Evolutionary conservation across 2,888 invertebrate species (phyloP).

Genomic region (Drosophila nr. fundita): DNA sequence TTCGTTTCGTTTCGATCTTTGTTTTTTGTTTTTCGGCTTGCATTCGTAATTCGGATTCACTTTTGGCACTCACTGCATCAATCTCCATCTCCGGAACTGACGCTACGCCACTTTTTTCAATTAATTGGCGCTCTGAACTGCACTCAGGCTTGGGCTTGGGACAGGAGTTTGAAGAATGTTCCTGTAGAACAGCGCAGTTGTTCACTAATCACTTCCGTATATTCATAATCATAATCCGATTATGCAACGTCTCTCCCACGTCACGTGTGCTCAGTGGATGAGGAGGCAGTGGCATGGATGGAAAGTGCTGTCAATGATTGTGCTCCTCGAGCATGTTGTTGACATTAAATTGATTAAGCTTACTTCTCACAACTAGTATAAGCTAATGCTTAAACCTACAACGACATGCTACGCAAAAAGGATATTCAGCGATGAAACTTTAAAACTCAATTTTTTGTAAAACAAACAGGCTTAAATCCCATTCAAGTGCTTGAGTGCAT

Average conservation of each 20-base stretch:
- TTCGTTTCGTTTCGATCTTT: neutral
- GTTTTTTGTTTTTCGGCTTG: conserved; percentile 43
- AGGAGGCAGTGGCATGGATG: neutral
- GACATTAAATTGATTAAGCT: conserved; percentile 60
- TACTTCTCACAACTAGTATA: conserved; percentile 38
- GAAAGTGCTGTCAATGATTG: conserved; percentile 1
- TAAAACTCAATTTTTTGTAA: neutral
- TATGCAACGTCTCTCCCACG: conserved; percentile 38
- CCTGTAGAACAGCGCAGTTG: conserved; percentile 23
- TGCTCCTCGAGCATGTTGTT: conserved; percentile 50
- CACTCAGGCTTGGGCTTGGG: conserved; percentile 21
- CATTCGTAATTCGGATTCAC: conserved; percentile 43
- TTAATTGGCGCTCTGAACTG: conserved; percentile 60
- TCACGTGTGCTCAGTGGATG: conserved; percentile 27
- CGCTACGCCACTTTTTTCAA: conserved; percentile 40
- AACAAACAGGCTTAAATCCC: neutral
- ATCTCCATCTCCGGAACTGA: conserved; percentile 57
- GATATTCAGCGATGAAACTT: neutral
- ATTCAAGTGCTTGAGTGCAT: too few species aligned
- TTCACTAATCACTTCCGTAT: conserved; percentile 54
- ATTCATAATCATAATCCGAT: conserved; percentile 74
- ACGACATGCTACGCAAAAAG: neutral
- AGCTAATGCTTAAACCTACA: neutral
- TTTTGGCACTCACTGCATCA: conserved; percentile 55
- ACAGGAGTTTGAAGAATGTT: neutral